phyloP scores from a whole-genome alignment of 2,888 invertebrate genomes.

The Cephus rjabovi region DNA sequence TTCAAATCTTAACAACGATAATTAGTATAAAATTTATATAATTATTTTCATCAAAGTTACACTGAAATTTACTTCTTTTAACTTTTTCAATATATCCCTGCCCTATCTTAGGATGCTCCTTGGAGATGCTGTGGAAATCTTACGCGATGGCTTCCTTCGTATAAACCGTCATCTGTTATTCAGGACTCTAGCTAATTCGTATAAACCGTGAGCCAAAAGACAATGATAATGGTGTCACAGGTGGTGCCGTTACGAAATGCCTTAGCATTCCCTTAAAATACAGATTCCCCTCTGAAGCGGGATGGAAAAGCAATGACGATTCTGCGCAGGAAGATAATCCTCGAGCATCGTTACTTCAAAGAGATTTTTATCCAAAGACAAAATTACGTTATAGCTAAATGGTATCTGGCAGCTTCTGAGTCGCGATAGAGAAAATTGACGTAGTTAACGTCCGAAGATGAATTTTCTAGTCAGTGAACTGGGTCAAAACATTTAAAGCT shows the following conservation, averaged over 20 bases:
- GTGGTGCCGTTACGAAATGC: conserved; percentile 18
- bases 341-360: neutral
- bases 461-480: conserved; percentile 5
- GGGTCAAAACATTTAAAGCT: conserved; percentile 10
- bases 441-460: neutral
- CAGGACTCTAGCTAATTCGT: neutral
- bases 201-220: conserved; percentile 13
- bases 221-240: conserved; percentile 23
- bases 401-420: neutral
- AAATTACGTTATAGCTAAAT: neutral
- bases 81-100: neutral
- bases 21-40: neutral
- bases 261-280: conserved; percentile 15
- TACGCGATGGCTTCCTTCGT: neutral
- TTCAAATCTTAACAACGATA: neutral
- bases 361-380: neutral
- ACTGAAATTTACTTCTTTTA: neutral
- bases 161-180: conserved; percentile 1
- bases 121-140: neutral
- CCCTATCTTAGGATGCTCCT: neutral
- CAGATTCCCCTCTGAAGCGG: neutral
- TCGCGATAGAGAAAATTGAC: neutral
- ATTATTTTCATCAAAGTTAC: neutral
- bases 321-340: neutral
- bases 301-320: conserved; percentile 3